phyloP scores from a whole-genome alignment of 2,113 vertebrate species.

The Macaca fascicularis region DNA sequence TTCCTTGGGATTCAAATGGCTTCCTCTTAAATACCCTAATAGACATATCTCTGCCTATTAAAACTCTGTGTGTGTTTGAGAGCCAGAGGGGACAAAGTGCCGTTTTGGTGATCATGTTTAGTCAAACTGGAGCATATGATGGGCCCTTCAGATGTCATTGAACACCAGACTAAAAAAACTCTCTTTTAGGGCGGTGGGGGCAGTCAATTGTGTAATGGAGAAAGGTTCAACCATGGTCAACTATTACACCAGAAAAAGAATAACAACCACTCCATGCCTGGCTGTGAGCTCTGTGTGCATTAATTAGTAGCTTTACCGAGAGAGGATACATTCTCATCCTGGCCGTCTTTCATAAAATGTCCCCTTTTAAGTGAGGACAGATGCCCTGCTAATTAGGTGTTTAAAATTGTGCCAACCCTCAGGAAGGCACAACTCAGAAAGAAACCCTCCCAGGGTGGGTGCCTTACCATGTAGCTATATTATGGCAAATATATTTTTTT shows the following conservation, averaged over 20 bases:
- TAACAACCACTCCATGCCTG: background rate
- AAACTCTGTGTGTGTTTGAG: background rate
- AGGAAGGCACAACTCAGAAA: background rate
- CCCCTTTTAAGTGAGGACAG: background rate
- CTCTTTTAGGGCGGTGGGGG: fast-evolving
- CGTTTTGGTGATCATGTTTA: background rate
- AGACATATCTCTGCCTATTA: background rate
- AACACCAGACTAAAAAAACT: background rate
- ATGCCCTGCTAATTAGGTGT: background rate
- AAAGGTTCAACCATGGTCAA: background rate
- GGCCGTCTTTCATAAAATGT: background rate
- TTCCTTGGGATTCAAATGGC: background rate
- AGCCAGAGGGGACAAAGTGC: background rate
- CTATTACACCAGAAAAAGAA: background rate
- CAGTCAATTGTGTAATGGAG: background rate
- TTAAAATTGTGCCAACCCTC: background rate
- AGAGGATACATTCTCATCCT: background rate
- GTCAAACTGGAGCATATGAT: background rate
- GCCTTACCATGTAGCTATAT: background rate
- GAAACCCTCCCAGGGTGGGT: too few relatives aligned
- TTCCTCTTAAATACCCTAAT: background rate
- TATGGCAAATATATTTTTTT: background rate
- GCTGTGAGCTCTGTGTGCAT: background rate
- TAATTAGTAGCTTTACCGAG: background rate
- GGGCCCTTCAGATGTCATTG: background rate